Conservation (phyloP, 2,888 invertebrate species). For the Podabrus alpinus region DNA sequence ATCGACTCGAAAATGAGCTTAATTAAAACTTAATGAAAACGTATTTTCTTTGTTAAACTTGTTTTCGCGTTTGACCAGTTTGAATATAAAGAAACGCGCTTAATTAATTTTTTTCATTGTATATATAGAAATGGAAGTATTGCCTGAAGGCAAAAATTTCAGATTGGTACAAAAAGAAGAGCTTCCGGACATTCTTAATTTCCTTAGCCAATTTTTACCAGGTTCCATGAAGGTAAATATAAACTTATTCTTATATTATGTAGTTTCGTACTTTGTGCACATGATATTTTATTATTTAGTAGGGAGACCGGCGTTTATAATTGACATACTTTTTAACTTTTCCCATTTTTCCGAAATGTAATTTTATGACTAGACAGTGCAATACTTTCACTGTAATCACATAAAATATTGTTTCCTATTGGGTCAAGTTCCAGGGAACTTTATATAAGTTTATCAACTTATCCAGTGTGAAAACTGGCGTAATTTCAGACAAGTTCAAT, state of each 20-base stretch:
- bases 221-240: conserved; percentile 80
- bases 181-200: conserved; percentile 79
- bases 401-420: neutral
- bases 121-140: conserved; percentile 78
- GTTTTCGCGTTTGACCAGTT: neutral
- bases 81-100: neutral
- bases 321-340: neutral
- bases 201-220: conserved; percentile 80
- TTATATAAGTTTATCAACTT: neutral
- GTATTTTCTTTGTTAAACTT: neutral
- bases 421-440: neutral
- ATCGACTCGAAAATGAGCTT: neutral
- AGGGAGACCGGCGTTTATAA: neutral
- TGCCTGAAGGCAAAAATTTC: conserved; percentile 84
- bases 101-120: conserved; percentile 45
- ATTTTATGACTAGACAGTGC: neutral
- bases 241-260: conserved; percentile 4
- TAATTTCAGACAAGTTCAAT: neutral
- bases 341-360: neutral
- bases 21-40: neutral
- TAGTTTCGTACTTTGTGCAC: neutral
- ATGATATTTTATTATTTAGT: neutral
- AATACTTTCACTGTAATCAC: no score
- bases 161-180: conserved; percentile 85
- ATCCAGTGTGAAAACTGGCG: neutral